These are phyloP conservation scores for Chaetogeoica ovagalla DNA, from an alignment of 2,888 invertebrate species.

Conservation along the genomic window DNA sequence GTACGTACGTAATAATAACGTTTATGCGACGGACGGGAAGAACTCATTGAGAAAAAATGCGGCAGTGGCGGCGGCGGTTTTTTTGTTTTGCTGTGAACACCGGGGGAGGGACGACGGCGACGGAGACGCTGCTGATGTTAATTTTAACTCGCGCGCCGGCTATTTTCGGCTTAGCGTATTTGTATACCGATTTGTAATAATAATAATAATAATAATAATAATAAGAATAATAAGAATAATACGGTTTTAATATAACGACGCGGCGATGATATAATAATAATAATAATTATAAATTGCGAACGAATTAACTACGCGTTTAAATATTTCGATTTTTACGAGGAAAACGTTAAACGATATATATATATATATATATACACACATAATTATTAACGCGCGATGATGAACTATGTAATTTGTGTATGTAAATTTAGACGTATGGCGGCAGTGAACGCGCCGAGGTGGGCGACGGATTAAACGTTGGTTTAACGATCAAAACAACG, in stretches of 20 bases:
- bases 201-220: too few species aligned
- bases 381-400: too few species aligned
- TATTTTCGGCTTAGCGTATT: conserved; percentile 12
- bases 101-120: background rate
- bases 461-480: conserved; percentile 35
- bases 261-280: too few species aligned
- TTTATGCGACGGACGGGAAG: conserved; percentile 18
- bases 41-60: conserved; percentile 47
- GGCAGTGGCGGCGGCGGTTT: background rate
- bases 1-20: conserved; percentile 1
- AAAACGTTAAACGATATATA: too few species aligned
- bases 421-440: conserved; percentile 37
- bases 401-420: background rate
- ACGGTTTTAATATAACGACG: too few species aligned
- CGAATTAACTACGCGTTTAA: too few species aligned
- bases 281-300: too few species aligned
- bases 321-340: too few species aligned
- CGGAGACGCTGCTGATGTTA: background rate
- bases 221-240: too few species aligned
- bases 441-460: background rate
- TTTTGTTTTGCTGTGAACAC: too few species aligned
- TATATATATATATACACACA: too few species aligned
- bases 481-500: conserved; percentile 43
- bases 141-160: conserved; percentile 22
- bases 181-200: background rate